Conservation (phyloP, 2,888 invertebrate species). For the Phasia obesa region DNA sequence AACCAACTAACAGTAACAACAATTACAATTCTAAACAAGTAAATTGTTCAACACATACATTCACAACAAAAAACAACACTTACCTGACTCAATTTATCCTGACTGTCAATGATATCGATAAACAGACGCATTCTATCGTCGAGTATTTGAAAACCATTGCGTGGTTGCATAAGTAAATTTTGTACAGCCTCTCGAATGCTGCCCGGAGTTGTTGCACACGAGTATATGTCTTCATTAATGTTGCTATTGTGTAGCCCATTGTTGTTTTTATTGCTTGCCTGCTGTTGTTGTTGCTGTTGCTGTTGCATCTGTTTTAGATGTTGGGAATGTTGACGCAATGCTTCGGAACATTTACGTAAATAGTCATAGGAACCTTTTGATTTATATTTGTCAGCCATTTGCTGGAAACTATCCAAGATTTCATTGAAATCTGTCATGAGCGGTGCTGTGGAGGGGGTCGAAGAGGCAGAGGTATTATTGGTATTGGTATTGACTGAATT, state of each 20-base stretch:
- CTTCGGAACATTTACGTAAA: constrained; percentile 82
- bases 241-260: constrained; percentile 56
- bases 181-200: constrained; percentile 88
- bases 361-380: constrained; percentile 82
- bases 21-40: not conserved
- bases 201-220: constrained; percentile 84
- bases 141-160: constrained; percentile 89
- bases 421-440: constrained; percentile 81
- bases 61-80: constrained; percentile 66
- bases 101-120: constrained; percentile 91
- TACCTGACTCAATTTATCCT: constrained; percentile 92
- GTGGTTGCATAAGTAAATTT: constrained; percentile 87
- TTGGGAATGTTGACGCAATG: constrained; percentile 81
- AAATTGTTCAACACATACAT: no score
- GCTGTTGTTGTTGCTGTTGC: constrained; percentile 73
- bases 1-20: constrained; percentile 5
- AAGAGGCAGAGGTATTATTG: constrained; percentile 73
- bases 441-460: constrained; percentile 79
- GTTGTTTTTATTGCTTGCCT: constrained; percentile 66
- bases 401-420: constrained; percentile 82
- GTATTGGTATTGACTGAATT: constrained; percentile 57
- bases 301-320: constrained; percentile 79
- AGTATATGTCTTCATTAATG: constrained; percentile 79
- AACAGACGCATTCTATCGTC: constrained; percentile 90
- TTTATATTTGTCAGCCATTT: constrained; percentile 82